phyloP scores from a whole-genome alignment of 2,888 invertebrate genomes.

The Mantis religiosa region DNA sequence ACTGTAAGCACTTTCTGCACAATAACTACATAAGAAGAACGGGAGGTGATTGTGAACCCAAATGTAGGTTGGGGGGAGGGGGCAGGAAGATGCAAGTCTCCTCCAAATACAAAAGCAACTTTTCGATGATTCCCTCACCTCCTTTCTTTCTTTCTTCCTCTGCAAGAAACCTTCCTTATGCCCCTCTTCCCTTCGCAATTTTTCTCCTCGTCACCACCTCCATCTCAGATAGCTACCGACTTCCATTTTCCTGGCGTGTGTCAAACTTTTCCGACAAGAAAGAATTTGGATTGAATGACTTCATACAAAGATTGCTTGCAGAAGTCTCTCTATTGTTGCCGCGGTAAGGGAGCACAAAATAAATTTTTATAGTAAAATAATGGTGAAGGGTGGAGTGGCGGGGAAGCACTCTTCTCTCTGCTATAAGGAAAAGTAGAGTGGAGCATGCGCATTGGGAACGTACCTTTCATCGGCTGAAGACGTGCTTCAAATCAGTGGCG shows the following conservation, averaged over 20 bases:
- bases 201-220: slow-evolving; percentile 15
- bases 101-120: slow-evolving; percentile 26
- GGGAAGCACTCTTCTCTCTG: not conserved
- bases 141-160: not conserved
- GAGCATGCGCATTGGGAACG: not conserved
- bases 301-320: slow-evolving; percentile 20
- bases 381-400: not conserved
- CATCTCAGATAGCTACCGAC: slow-evolving; percentile 24
- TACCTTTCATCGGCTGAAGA: not conserved
- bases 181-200: not conserved
- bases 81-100: not conserved
- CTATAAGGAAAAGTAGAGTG: not conserved
- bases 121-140: slow-evolving; percentile 15
- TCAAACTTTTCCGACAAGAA: slow-evolving; percentile 27
- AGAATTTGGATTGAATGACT: slow-evolving; percentile 29
- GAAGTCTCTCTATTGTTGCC: slow-evolving; percentile 19
- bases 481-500: not conserved
- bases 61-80: not conserved
- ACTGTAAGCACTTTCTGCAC: slow-evolving; percentile 13
- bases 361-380: slow-evolving; percentile 18
- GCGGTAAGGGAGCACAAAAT: slow-evolving; percentile 17
- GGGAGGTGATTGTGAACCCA: not conserved
- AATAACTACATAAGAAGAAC: slow-evolving; percentile 9
- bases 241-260: slow-evolving; percentile 26
- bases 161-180: not conserved